Percentiles rank a stretch among this genome's conserved stretches.
Evolutionary conservation across 2,888 invertebrate genomes (phyloP).

Genomic region (Invenusta paracnida): DNA sequence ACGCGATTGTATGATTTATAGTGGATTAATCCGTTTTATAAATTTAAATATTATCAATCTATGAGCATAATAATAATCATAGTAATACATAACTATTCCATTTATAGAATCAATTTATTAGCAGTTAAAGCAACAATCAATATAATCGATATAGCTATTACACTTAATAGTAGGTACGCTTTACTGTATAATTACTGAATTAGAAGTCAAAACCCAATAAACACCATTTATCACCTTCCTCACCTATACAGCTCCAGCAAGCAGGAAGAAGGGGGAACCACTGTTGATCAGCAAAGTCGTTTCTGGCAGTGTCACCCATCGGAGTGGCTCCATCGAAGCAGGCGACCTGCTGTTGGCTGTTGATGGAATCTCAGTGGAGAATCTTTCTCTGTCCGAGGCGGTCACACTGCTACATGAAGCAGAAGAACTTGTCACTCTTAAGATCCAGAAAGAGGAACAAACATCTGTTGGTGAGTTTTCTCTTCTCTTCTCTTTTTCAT

Average conservation of each 20-base stretch:
- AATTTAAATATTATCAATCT: too few species aligned
- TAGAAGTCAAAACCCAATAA: not conserved
- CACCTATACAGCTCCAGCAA: conserved; percentile 49
- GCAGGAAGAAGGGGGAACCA: conserved; percentile 64
- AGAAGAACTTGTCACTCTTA: conserved; percentile 63
- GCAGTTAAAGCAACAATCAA: too few species aligned
- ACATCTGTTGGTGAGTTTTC: conserved; percentile 28
- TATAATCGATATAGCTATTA: too few species aligned
- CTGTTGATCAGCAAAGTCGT: conserved; percentile 81
- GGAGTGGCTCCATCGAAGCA: conserved; percentile 72
- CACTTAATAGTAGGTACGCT: too few species aligned
- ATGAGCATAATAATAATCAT: too few species aligned
- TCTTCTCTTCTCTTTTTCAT: too few species aligned
- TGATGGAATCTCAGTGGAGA: conserved; percentile 75
- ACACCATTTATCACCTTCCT: not conserved
- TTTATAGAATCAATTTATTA: too few species aligned
- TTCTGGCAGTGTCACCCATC: conserved; percentile 77
- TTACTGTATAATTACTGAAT: too few species aligned
- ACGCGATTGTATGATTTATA: too few species aligned
- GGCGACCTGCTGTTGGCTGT: conserved; percentile 82
- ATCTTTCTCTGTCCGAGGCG: conserved; percentile 67
- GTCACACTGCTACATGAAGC: conserved; percentile 59
- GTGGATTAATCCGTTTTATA: too few species aligned
- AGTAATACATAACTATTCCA: too few species aligned
- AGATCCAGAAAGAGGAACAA: conserved; percentile 60